A percentile compares a stretch with the other conserved stretches of the same genome.
Conservation (phyloP, 2,888 invertebrate genomes). For the Rhabditophanes sp. region DNA sequence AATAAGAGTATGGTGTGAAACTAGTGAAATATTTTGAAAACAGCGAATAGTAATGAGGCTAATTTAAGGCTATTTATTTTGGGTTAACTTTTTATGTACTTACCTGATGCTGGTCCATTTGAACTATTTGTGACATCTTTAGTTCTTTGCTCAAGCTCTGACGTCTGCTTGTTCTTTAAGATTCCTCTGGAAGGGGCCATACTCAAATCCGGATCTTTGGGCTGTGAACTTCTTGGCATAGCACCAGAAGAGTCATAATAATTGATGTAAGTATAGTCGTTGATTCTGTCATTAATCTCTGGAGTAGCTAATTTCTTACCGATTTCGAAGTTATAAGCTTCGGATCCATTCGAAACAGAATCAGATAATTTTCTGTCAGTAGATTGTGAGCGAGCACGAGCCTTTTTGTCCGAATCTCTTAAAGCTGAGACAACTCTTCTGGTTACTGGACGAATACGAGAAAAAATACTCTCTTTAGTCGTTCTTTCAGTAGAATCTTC, state of each 20-base stretch:
- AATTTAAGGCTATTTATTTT: constrained; percentile 10
- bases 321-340: constrained; percentile 5
- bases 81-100: too few species aligned
- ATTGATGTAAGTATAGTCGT: constrained; percentile 35
- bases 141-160: background rate
- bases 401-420: constrained; percentile 12
- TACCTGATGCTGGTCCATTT: constrained; percentile 16
- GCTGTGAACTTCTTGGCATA: constrained; percentile 12
- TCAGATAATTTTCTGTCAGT: constrained; percentile 14
- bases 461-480: constrained; percentile 13
- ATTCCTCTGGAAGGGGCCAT: constrained; percentile 21
- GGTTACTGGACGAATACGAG: constrained; percentile 15
- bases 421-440: constrained; percentile 14
- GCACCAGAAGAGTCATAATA: constrained; percentile 30
- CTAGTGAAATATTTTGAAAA: constrained; percentile 8
- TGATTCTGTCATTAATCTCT: constrained; percentile 10
- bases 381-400: constrained; percentile 20
- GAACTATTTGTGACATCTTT: constrained; percentile 15
- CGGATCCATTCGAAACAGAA: constrained; percentile 1
- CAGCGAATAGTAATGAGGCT: too few species aligned
- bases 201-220: constrained; percentile 13
- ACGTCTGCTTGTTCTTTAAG: constrained; percentile 36
- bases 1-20: constrained; percentile 11
- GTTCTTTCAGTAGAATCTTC: too few species aligned
- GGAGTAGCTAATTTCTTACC: constrained; percentile 16